Base-by-base conservation (phyloP, 2,888 invertebrate species). In the Synergus itoensis region DNA sequence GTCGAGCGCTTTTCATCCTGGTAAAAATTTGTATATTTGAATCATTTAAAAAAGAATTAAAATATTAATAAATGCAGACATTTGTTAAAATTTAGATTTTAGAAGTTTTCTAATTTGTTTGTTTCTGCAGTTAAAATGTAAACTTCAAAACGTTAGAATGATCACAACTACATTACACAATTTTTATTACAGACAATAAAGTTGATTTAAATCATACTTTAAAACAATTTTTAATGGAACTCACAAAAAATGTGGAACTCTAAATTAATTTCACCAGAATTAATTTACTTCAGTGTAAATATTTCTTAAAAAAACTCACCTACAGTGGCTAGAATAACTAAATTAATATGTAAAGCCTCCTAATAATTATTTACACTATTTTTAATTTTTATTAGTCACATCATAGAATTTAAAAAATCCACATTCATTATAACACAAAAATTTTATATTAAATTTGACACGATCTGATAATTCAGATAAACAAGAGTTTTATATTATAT, bases 1-100 rank as follows among this genome's bases (percentile, higher is more conserved):
- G 28, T 16, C 28, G 53, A n/a, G 53, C 0, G 9, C 7, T 73
- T 40, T 73, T 73, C 73, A 73, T 73, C 36, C 73, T 73, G 36
- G 9, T n/a, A 41, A 36, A 36, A 73, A 4, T 7, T 69, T 4
- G 0, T 9, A 9, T 9, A 9, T 57, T 3, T 9, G 18, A 18
- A 57, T 57, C 3, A 57, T 57, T 57, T 9, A 18, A n/a, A 9
- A 18, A 9, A 1, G 7, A 18, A 57, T n/a, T 18, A 57, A 18
- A 7, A 36, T 36, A 36, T 36, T 36, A 36, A 7, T 36, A 36
- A 36, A 36, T 36, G 5, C 36, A 36, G 36, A 36, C 5, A 36
- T 7, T 36, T 36, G 5, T 36, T 0, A 4, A 36, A 36, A 36
- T 36, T 36, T 36, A 36, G 5, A 36, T 36, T 36, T 36, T 36